Conservation (phyloP, 2,797 vertebrate species). For the Acanthornis magna region DNA sequence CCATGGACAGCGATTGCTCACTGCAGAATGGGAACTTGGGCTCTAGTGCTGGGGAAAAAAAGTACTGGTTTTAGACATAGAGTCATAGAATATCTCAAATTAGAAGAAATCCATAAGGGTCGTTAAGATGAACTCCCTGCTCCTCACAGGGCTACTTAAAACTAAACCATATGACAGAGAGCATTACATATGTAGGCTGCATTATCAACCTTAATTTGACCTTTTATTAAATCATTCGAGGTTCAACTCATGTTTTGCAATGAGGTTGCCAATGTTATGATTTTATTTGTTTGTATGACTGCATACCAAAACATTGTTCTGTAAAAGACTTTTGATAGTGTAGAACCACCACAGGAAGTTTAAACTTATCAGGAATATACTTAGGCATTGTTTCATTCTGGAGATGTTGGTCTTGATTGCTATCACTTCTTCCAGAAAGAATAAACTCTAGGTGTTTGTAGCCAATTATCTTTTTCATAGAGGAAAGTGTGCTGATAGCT, state of each 20-base stretch:
- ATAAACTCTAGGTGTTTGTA: neutral
- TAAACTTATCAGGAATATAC: neutral
- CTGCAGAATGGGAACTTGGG: fast-evolving
- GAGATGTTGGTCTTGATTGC: neutral
- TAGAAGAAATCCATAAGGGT: neutral
- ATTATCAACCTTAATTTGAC: neutral
- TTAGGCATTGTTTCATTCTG: neutral
- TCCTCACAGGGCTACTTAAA: neutral
- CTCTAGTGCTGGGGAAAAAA: neutral
- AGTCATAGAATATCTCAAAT: neutral
- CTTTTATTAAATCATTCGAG: neutral
- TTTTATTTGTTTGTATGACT: neutral
- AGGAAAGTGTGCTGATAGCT: neutral
- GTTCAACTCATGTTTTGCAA: neutral
- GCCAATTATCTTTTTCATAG: neutral
- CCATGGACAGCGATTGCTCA: neutral
- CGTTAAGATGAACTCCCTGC: neutral
- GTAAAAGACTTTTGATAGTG: neutral
- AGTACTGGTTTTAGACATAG: neutral
- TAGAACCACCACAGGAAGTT: neutral
- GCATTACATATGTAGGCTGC: neutral
- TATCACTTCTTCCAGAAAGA: neutral
- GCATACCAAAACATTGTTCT: neutral
- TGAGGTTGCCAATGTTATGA: neutral
- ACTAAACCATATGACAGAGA: neutral